Conservation (phyloP, 2,797 vertebrate genomes). For the Tauraco hartlaubi region DNA sequence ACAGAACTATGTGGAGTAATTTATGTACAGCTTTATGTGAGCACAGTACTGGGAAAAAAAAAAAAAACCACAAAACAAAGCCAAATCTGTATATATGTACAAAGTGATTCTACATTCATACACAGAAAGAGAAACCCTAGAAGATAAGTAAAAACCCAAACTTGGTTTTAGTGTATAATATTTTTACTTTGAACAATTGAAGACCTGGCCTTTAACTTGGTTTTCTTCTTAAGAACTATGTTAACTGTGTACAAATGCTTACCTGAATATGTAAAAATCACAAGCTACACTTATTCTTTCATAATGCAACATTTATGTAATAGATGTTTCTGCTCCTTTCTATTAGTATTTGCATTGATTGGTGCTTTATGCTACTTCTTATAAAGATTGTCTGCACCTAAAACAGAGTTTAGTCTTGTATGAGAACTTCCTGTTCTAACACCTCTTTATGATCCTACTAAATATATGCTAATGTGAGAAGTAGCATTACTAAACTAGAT, state of each 20-base stretch:
- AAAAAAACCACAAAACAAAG: not conserved
- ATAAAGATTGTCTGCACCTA: not conserved
- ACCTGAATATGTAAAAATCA: not conserved
- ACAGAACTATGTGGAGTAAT: not conserved
- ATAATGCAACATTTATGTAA: not conserved
- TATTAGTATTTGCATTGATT: not conserved
- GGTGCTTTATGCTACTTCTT: not conserved
- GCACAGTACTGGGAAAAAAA: not conserved
- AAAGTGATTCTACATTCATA: not conserved
- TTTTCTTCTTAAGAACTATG: not conserved
- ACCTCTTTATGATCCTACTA: not conserved
- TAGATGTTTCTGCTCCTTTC: not conserved
- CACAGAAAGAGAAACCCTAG: not conserved
- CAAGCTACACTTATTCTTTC: not conserved
- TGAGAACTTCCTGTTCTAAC: not conserved
- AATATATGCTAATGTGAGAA: not conserved
- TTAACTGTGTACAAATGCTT: not conserved
- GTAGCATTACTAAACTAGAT: not conserved
- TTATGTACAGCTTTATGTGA: not conserved
- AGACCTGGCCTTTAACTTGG: not conserved
- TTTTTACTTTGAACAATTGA: not conserved
- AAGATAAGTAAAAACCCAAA: not conserved
- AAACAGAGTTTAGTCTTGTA: not conserved
- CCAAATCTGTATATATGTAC: not conserved
- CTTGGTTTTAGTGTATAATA: not conserved